A percentile compares a stretch with the other conserved stretches of the same genome.
Evolutionary conservation across 2,888 invertebrate genomes (phyloP).

Genomic region (Bibio marci): DNA sequence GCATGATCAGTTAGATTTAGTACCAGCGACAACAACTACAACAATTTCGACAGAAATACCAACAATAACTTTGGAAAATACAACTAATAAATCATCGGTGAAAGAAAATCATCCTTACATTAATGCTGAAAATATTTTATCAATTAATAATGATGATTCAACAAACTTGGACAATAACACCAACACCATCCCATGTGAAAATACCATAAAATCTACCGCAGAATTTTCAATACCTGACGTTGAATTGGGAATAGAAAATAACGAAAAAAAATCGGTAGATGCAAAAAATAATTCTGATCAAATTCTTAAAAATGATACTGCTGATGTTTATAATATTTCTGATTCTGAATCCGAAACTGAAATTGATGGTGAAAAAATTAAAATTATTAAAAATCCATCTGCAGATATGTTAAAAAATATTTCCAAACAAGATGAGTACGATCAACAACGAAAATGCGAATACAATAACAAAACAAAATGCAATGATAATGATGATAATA

Average conservation of each 20-base stretch:
- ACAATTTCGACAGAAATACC: too few species aligned
- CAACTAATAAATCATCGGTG: too few species aligned
- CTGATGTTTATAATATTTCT: constrained; percentile 1
- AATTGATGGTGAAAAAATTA: constrained; percentile 30
- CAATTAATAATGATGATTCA: too few species aligned
- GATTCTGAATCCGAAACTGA: constrained; percentile 29
- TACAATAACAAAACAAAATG: too few species aligned
- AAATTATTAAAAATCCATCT: constrained; percentile 17
- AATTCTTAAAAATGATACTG: not conserved
- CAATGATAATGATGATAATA: too few species aligned
- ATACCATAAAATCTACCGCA: too few species aligned
- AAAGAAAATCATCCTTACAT: too few species aligned
- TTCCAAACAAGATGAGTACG: too few species aligned
- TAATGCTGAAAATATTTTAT: too few species aligned
- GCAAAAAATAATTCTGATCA: constrained; percentile 7
- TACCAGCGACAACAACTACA: not conserved
- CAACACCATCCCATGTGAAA: constrained; percentile 9
- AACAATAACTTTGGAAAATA: too few species aligned
- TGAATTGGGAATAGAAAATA: not conserved
- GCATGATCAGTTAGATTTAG: too few species aligned
- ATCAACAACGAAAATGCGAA: constrained; percentile 20
- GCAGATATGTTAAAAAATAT: constrained; percentile 25
- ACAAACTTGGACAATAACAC: constrained; percentile 7
- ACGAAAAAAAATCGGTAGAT: not conserved
- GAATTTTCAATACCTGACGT: too few species aligned